Evolutionary conservation across 2,113 vertebrate genomes (phyloP).

Genomic region (Bos indicus): DNA sequence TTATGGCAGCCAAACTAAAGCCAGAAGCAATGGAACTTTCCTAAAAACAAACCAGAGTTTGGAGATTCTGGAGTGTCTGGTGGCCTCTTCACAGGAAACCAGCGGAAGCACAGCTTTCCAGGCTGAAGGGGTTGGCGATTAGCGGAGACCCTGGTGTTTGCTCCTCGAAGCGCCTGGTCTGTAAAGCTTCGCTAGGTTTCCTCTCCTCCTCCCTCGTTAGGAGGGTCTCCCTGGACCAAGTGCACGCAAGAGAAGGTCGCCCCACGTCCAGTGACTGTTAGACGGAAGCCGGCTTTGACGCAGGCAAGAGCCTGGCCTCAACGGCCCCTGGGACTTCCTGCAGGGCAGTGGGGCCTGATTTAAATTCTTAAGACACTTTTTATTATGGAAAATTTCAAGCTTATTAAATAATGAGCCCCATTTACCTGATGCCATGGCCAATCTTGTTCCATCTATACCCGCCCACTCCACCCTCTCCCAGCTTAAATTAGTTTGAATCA

Average conservation of each 20-base stretch:
- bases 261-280: background rate
- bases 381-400: background rate
- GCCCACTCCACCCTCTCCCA: background rate
- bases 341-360: background rate
- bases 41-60: background rate
- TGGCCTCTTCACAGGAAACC: background rate
- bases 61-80: background rate
- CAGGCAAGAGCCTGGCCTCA: slow-evolving; percentile 17
- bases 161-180: slow-evolving; percentile 51
- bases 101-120: background rate
- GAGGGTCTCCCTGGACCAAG: slow-evolving; percentile 30
- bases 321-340: background rate
- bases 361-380: background rate
- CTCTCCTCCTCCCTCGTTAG: background rate
- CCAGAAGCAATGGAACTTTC: background rate
- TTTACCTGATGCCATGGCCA: background rate
- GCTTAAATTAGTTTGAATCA: background rate
- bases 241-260: background rate
- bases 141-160: slow-evolving; percentile 42
- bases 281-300: background rate
- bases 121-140: background rate
- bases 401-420: background rate
- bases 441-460: fast-evolving
- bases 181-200: slow-evolving; percentile 56
- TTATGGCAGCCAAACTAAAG: background rate